Evolutionary conservation across 2,888 invertebrate genomes (phyloP).

Genomic region (Habrosyne pyritoides): DNA sequence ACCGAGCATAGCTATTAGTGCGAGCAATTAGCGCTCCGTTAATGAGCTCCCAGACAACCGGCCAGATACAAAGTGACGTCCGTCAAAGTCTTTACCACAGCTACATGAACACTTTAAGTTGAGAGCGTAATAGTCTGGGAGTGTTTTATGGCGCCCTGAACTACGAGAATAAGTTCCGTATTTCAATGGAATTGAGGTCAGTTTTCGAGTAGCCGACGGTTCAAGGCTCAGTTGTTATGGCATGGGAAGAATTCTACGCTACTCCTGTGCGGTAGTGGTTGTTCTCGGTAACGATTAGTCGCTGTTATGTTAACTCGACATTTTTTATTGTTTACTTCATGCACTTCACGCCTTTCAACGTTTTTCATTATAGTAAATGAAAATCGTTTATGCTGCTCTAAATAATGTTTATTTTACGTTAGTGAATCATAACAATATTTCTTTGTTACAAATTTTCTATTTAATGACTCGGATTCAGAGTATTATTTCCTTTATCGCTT

Average conservation of each 20-base stretch:
- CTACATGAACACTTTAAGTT: conserved; percentile 51
- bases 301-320: conserved; percentile 8
- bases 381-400: not conserved
- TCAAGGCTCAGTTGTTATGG: conserved; percentile 22
- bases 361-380: not conserved
- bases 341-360: not conserved
- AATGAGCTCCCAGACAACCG: conserved; percentile 72
- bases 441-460: not conserved
- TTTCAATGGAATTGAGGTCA: conserved; percentile 56
- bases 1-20: conserved; percentile 70
- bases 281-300: conserved; percentile 34
- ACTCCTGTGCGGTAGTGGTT: conserved; percentile 25
- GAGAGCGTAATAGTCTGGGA: conserved; percentile 54
- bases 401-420: not conserved
- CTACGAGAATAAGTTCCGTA: conserved; percentile 52
- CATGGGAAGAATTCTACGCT: conserved; percentile 44
- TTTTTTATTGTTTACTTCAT: conserved; percentile 7
- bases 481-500: not conserved
- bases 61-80: conserved; percentile 46
- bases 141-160: conserved; percentile 50
- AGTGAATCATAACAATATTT: not conserved
- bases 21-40: conserved; percentile 76
- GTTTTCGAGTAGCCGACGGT: conserved; percentile 38
- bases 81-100: conserved; percentile 28
- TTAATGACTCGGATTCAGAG: not conserved